A percentile compares a stretch with the other conserved stretches of the same genome.
phyloP scores from a whole-genome alignment of 2,797 vertebrate species.

The Amblyopsis hoosieri region DNA sequence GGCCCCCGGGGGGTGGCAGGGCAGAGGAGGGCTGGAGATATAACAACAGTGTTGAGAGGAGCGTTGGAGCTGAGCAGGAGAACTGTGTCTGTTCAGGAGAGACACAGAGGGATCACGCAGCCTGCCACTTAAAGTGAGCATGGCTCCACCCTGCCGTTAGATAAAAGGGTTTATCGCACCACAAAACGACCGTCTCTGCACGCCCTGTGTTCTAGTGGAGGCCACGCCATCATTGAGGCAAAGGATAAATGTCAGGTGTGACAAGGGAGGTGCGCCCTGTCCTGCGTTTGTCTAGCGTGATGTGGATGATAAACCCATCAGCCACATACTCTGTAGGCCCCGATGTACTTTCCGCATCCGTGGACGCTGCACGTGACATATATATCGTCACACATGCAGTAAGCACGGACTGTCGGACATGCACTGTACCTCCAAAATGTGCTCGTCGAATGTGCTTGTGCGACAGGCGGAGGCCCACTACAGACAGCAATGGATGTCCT shows the following conservation, averaged over 20 bases:
- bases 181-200: slow-evolving; percentile 79
- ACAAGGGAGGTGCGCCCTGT: slow-evolving; percentile 45
- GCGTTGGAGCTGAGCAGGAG: slow-evolving; percentile 26
- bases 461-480: no score
- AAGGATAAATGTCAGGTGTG: slow-evolving; percentile 77
- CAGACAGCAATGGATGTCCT: no score
- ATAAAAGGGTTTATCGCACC: slow-evolving; percentile 79
- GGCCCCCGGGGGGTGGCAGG: slow-evolving; percentile 45
- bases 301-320: slow-evolving; percentile 63
- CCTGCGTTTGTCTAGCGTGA: slow-evolving; percentile 54
- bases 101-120: background rate
- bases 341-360: no score
- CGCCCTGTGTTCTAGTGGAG: slow-evolving; percentile 71
- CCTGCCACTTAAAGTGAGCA: slow-evolving; percentile 56
- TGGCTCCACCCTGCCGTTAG: slow-evolving; percentile 80
- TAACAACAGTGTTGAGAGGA: slow-evolving; percentile 21
- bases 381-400: no score
- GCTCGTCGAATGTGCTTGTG: no score
- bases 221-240: slow-evolving; percentile 72
- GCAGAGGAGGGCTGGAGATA: slow-evolving; percentile 30
- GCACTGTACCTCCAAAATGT: no score
- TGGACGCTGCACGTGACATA: no score
- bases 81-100: background rate
- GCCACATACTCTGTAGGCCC: no score
- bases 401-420: no score